phyloP scores from a whole-genome alignment of 2,888 invertebrate genomes.

The Watsonalla cultraria region DNA sequence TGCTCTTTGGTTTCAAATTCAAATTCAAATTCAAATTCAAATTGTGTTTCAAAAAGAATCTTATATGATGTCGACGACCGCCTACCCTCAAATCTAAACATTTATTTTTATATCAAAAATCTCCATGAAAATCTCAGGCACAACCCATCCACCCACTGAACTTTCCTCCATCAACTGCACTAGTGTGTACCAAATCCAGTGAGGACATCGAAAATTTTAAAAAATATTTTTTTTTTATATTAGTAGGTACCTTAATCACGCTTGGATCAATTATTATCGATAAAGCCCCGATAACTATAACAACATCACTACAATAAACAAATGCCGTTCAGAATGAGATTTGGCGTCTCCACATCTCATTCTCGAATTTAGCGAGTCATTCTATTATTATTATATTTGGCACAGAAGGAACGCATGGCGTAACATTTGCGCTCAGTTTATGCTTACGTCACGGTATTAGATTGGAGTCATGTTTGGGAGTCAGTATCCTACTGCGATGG shows the following conservation, averaged over 20 bases:
- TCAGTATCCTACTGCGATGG: slow-evolving; percentile 13
- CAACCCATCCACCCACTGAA: too few relatives aligned
- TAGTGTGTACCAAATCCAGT: too few relatives aligned
- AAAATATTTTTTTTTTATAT: background rate
- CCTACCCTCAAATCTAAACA: too few relatives aligned
- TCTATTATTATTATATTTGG: slow-evolving; percentile 56
- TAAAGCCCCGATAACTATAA: slow-evolving; percentile 8
- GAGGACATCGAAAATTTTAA: too few relatives aligned
- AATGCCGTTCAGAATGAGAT: slow-evolving; percentile 63
- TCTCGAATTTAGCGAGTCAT: slow-evolving; percentile 66
- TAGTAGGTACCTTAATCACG: too few relatives aligned
- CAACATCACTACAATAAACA: slow-evolving; percentile 31
- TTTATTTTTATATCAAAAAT: too few relatives aligned
- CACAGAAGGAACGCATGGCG: slow-evolving; percentile 33
- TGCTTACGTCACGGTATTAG: slow-evolving; percentile 61
- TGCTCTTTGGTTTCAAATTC: too few relatives aligned
- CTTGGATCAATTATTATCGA: slow-evolving; percentile 10
- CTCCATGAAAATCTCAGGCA: too few relatives aligned
- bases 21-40: too few relatives aligned
- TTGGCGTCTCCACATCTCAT: slow-evolving; percentile 62
- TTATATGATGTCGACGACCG: too few relatives aligned
- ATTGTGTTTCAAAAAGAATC: too few relatives aligned
- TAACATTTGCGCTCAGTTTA: slow-evolving; percentile 56
- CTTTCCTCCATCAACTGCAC: too few relatives aligned
- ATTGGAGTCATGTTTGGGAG: slow-evolving; percentile 39